These are phyloP conservation scores for Dermatophagoides farinae DNA, from an alignment of 1,140 invertebrate species.

Conservation along the genomic window DNA sequence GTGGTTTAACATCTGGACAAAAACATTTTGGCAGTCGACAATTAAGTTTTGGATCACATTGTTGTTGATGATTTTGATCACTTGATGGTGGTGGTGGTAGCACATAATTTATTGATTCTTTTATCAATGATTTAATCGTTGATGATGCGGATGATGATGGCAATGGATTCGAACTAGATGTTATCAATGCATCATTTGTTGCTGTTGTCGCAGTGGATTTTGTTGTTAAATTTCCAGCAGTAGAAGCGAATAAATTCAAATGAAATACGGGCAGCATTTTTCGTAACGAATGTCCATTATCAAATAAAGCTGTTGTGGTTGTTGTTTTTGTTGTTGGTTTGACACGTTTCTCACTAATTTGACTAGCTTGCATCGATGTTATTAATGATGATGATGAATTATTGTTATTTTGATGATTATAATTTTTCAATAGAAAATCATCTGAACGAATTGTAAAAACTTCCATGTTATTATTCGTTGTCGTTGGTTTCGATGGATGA, in stretches of 20 bases:
- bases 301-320: no score
- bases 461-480: not conserved
- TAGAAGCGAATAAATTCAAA: no score
- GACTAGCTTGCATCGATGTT: not conserved
- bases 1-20: not conserved
- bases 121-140: not conserved
- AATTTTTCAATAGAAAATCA: not conserved
- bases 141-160: not conserved
- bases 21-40: constrained; percentile 4
- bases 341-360: not conserved
- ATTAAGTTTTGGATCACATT: constrained; percentile 1
- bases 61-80: not conserved
- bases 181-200: not conserved
- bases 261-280: no score
- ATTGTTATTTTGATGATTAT: no score
- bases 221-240: no score
- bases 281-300: no score
- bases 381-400: not conserved
- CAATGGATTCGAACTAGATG: not conserved
- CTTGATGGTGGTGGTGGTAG: not conserved
- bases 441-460: not conserved
- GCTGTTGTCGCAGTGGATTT: not conserved
- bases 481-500: not conserved
- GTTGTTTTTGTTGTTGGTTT: no score
- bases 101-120: no score